Base-by-base conservation (phyloP, 2,888 invertebrate genomes). In the Amblyjoppa fuscipennis region DNA sequence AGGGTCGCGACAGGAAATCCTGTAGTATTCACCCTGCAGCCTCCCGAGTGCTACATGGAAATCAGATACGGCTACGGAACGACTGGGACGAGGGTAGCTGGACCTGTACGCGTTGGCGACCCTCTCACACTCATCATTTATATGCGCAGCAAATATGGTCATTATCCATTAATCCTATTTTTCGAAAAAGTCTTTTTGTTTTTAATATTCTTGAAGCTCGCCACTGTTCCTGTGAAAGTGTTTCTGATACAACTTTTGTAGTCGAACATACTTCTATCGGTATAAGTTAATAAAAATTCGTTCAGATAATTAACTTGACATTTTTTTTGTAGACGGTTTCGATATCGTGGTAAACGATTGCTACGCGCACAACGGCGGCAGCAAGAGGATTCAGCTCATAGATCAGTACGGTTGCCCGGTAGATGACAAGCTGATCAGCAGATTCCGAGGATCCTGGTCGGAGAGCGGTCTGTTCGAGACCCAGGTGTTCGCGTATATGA, bases 41-140 rank as follows among this genome's bases (percentile, higher is more conserved):
- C 98, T 0, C 98, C 98, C 0, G 98, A 98, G 94, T 98, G 98
- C 93, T 98, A 98, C 95, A 98, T 98, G 98, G 98, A 98, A 95
- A 98, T 98, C 91, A 96, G 98, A 88, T 97, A 98, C 89, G 98
- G 98, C 31, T 98, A 98, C 94, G 98, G 98, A 16, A 97, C 98
- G 7, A 96, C 96, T 49, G 98, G 98, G 70, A 97, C 97, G 61
- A 95, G 98, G 76, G 98, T 98, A 0, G 96, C 97, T 0, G 98
- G 98, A 4, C 98, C 98, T 1, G 98, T 98, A 53, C 96, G 98
- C 5, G 98, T 98, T 28, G 98, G 98, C 0, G 98, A 98, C 94
- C 98, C 98, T 0, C 95, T 98, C 66, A 98, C 98, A 0, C 95
- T 98, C 87, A 97, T 98, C 88, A 98, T 98, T 91, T 98, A 98